Conservation (phyloP, 2,888 invertebrate genomes). For the Diploptera punctata region DNA sequence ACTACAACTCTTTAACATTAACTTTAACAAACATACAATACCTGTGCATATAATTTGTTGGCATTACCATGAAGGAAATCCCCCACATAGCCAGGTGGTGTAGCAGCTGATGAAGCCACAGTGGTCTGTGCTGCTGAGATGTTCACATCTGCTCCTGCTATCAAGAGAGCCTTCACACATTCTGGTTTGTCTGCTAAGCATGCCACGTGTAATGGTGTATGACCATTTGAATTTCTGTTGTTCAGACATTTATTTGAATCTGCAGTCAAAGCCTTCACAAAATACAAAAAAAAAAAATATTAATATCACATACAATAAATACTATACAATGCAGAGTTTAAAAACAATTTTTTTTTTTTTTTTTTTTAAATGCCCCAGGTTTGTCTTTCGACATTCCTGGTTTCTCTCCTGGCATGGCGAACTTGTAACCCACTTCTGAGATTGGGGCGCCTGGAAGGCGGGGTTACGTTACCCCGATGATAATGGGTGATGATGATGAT, state of each 20-base stretch:
- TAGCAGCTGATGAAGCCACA: slow-evolving; percentile 20
- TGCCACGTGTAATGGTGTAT: slow-evolving; percentile 57
- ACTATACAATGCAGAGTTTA: too few species aligned
- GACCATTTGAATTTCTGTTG: slow-evolving; percentile 69
- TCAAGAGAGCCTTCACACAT: slow-evolving; percentile 82
- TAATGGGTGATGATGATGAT: too few species aligned
- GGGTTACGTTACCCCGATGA: too few species aligned
- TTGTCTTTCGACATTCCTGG: too few species aligned
- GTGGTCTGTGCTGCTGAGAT: slow-evolving; percentile 62
- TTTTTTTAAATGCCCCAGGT: too few species aligned
- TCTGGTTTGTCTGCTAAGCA: slow-evolving; percentile 66
- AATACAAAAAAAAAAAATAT: too few species aligned
- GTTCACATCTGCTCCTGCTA: slow-evolving; percentile 88
- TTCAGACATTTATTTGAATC: slow-evolving; percentile 65
- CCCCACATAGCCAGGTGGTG: slow-evolving; percentile 69
- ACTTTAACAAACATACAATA: slow-evolving; percentile 43
- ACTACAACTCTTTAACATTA: slow-evolving; percentile 51
- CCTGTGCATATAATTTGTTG: slow-evolving; percentile 60
- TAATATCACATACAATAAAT: too few species aligned
- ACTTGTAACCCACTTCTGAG: too few species aligned
- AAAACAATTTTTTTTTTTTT: too few species aligned
- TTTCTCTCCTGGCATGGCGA: too few species aligned
- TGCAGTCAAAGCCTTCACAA: slow-evolving; percentile 58
- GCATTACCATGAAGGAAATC: slow-evolving; percentile 74
- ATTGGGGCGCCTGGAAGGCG: too few species aligned